Conservation (phyloP, 35 echinoderm and acorn worm species). For the Antedon bifida region DNA sequence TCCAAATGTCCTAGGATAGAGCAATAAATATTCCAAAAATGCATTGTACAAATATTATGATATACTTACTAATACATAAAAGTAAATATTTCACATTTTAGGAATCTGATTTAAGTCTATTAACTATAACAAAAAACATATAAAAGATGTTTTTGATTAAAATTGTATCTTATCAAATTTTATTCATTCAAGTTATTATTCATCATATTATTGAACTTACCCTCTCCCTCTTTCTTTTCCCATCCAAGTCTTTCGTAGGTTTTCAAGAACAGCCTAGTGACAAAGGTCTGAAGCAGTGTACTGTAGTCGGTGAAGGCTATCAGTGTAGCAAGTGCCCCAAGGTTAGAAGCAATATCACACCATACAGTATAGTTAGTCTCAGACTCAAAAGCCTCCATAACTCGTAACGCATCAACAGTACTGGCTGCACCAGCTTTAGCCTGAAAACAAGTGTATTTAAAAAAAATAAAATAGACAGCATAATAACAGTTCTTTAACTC, state of each 20-base stretch:
- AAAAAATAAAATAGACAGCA: too few species aligned
- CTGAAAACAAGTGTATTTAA: conserved; percentile 20
- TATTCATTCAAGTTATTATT: too few species aligned
- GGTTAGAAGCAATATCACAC: conserved; percentile 70
- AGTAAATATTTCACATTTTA: too few species aligned
- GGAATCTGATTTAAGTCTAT: too few species aligned
- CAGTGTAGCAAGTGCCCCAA: conserved; percentile 46
- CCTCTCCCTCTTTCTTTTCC: conserved; percentile 53
- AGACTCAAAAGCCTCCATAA: conserved; percentile 78
- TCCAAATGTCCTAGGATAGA: conserved; percentile 58
- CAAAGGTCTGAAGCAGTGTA: conserved; percentile 38
- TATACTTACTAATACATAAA: too few species aligned
- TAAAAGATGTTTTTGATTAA: too few species aligned
- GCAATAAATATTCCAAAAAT: background rate
- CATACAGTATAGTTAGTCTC: conserved; percentile 95
- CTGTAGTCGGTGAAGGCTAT: conserved; percentile 45
- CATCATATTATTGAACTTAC: too few species aligned
- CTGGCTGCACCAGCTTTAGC: conserved; percentile 90
- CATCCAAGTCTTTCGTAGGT: conserved; percentile 58
- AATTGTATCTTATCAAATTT: too few species aligned
- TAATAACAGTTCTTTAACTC: too few species aligned
- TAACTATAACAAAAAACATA: too few species aligned
- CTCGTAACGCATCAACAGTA: conserved; percentile 73
- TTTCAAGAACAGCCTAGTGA: conserved; percentile 43
- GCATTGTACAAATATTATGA: too few species aligned